phyloP scores from a whole-genome alignment of 92 coral and sea anemone species.

The Desmophyllum pertusum region DNA sequence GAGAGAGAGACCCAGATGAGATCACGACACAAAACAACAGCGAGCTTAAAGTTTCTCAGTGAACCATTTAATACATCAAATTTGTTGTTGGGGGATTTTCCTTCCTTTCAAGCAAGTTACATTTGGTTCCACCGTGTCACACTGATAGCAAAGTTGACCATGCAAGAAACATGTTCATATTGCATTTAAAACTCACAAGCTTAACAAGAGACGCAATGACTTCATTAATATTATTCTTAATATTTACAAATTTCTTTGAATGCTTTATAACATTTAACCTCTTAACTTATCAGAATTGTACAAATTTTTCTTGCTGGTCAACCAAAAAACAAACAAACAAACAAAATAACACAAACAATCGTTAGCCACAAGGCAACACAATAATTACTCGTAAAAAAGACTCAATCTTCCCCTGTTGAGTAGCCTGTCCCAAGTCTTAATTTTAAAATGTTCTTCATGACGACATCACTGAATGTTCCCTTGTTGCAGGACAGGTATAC shows the following conservation, averaged over 20 bases:
- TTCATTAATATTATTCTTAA: not conserved
- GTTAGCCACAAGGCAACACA: not conserved
- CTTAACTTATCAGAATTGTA: constrained; percentile 26
- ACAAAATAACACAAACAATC: not conserved
- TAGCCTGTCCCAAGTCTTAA: not conserved
- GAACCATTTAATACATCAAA: constrained; percentile 44
- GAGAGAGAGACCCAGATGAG: too few species aligned
- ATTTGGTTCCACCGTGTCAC: not conserved
- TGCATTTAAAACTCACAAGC: not conserved
- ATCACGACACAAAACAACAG: not conserved
- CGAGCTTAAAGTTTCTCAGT: not conserved
- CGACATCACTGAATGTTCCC: not conserved
- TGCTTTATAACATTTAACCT: constrained; percentile 11
- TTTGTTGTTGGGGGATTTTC: not conserved
- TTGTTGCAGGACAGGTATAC: not conserved
- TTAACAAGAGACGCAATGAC: not conserved
- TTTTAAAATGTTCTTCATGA: constrained; percentile 14
- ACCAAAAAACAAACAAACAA: not conserved
- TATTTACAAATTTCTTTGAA: constrained; percentile 28
- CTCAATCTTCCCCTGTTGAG: not conserved
- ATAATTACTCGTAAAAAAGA: not conserved
- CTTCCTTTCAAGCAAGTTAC: not conserved
- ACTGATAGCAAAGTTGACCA: not conserved
- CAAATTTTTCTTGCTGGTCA: not conserved
- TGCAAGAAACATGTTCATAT: not conserved